Evolutionary conservation across 2,888 invertebrate species (phyloP).

Genomic region (Xylocampa areola): DNA sequence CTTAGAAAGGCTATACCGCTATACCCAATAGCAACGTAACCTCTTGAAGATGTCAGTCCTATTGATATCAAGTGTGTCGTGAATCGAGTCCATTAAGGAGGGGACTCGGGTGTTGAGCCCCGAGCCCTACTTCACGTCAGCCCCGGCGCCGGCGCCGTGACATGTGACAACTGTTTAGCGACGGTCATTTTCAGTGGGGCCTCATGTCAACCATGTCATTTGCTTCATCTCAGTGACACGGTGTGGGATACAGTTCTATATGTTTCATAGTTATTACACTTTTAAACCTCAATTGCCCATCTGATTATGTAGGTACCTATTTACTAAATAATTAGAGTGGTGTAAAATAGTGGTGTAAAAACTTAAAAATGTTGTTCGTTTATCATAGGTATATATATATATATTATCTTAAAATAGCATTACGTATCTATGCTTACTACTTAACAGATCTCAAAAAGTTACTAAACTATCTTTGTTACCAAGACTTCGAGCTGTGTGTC

Average conservation of each 20-base stretch:
- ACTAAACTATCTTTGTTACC: no score
- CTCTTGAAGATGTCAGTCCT: not conserved
- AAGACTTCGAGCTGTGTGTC: no score
- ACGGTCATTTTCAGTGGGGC: not conserved
- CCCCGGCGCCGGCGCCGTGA: not conserved
- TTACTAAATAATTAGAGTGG: no score
- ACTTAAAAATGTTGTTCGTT: no score
- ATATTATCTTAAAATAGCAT: no score
- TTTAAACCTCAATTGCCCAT: no score
- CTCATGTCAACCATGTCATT: not conserved
- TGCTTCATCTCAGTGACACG: not conserved
- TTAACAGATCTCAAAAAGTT: no score
- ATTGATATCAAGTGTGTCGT: not conserved
- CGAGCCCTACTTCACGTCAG: constrained; percentile 8
- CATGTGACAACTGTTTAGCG: constrained; percentile 2
- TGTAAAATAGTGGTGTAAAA: no score
- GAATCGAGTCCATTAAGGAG: not conserved
- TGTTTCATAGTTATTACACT: not conserved
- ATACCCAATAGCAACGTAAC: not conserved
- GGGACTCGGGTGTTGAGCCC: not conserved
- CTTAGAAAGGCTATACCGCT: not conserved
- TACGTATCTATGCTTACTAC: no score
- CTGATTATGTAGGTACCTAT: no score
- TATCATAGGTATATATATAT: no score
- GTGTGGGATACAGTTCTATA: not conserved